These are phyloP conservation scores for Mythimna lalbum DNA, from an alignment of 2,888 invertebrate genomes.

Conservation along the genomic window DNA sequence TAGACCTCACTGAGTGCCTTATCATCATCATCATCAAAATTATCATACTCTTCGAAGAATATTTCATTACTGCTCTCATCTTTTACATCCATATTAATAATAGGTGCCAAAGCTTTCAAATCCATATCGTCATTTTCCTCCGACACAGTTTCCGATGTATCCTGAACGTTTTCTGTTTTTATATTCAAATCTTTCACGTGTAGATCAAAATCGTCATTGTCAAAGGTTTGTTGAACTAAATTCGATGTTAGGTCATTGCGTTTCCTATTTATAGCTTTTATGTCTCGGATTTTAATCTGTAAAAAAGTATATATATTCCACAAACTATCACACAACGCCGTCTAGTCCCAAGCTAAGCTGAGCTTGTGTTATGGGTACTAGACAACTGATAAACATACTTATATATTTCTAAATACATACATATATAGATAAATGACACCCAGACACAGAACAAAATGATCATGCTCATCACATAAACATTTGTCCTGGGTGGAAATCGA, in stretches of 20 bases:
- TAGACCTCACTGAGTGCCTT: conserved; percentile 77
- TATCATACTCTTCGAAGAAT: conserved; percentile 76
- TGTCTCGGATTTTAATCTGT: conserved; percentile 78
- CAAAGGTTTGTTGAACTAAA: conserved; percentile 70
- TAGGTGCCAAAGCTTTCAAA: conserved; percentile 34
- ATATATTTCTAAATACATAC: too few relatives aligned
- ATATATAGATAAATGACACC: too few relatives aligned
- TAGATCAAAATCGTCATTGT: conserved; percentile 70
- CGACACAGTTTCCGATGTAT: neutral
- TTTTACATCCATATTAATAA: conserved; percentile 71
- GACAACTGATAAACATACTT: too few relatives aligned
- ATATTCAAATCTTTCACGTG: conserved; percentile 63
- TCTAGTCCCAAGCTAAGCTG: too few relatives aligned
- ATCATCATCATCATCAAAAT: conserved; percentile 78
- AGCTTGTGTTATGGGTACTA: too few relatives aligned
- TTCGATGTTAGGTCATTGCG: conserved; percentile 68
- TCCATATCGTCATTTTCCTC: conserved; percentile 15
- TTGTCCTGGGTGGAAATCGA: too few relatives aligned
- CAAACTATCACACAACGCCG: too few relatives aligned
- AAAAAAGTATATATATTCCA: conserved; percentile 25
- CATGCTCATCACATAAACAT: too few relatives aligned
- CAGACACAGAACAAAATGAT: too few relatives aligned
- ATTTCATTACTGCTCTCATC: conserved; percentile 75
- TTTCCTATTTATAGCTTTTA: conserved; percentile 74
- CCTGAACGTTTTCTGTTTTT: conserved; percentile 58